A percentile compares a stretch with the other conserved stretches of the same genome.
These are phyloP conservation scores for Zenarchopterus dispar DNA, from an alignment of 2,797 vertebrate genomes.

Conservation along the genomic window DNA sequence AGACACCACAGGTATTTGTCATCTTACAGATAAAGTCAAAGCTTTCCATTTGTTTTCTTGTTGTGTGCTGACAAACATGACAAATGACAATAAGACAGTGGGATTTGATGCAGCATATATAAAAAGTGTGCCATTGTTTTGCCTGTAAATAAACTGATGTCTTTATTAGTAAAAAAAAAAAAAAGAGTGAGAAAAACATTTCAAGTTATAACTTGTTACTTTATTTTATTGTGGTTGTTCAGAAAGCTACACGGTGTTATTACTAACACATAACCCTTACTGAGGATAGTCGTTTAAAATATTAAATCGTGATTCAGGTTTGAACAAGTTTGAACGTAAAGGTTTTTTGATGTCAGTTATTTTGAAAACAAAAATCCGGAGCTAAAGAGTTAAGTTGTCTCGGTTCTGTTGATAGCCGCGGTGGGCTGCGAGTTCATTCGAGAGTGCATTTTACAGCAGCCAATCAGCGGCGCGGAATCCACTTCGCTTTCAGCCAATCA, in stretches of 20 bases:
- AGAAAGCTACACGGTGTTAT: neutral
- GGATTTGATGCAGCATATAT: no score
- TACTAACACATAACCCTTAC: neutral
- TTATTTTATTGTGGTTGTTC: neutral
- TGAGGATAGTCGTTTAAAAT: constrained; percentile 1
- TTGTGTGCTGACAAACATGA: neutral
- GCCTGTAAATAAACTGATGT: neutral
- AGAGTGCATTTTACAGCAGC: constrained; percentile 81
- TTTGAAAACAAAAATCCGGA: constrained; percentile 19
- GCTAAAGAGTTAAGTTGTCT: constrained; percentile 60
- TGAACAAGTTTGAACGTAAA: constrained; percentile 38
- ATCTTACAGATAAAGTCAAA: no score
- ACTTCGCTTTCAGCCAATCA: constrained; percentile 84
- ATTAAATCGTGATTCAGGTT: neutral
- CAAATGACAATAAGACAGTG: neutral
- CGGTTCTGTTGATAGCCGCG: constrained; percentile 63
- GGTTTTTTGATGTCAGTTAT: constrained; percentile 3
- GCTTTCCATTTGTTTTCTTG: no score
- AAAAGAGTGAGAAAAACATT: no score
- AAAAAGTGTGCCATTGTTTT: no score
- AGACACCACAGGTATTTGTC: constrained; percentile 1
- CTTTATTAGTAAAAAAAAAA: neutral
- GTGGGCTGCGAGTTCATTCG: constrained; percentile 82
- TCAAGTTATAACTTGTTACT: neutral
- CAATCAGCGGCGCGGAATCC: constrained; percentile 77